Evolutionary conservation across 1,140 invertebrate species (phyloP).

Genomic region (Hypothenemus hampei): DNA sequence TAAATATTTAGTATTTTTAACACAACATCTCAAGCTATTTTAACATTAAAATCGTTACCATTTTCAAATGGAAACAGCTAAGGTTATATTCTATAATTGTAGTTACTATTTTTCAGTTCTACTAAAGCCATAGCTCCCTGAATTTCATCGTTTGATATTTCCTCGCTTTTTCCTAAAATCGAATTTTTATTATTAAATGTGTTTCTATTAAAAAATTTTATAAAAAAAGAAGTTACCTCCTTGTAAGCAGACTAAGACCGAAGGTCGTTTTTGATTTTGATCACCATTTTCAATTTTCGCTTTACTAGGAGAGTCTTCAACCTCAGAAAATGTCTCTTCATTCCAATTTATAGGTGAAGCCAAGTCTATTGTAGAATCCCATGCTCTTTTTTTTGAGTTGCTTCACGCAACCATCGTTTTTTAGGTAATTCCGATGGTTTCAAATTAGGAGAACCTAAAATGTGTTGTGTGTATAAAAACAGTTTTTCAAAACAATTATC

Average conservation of each 20-base stretch:
- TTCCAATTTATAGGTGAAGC: constrained; percentile 46
- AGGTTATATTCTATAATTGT: constrained; percentile 35
- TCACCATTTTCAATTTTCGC: constrained; percentile 18
- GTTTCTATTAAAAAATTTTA: constrained; percentile 12
- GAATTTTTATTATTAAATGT: not conserved
- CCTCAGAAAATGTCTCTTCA: constrained; percentile 30
- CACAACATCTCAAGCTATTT: no score
- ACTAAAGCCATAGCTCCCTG: constrained; percentile 61
- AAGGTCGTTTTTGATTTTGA: constrained; percentile 53
- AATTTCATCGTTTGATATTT: constrained; percentile 42
- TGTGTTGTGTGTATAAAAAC: no score
- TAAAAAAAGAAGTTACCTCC: constrained; percentile 36
- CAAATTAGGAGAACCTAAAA: constrained; percentile 21
- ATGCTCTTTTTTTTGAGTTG: constrained; percentile 51
- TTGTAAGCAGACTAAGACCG: constrained; percentile 50
- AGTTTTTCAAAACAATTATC: no score
- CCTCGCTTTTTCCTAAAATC: constrained; percentile 35
- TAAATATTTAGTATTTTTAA: no score
- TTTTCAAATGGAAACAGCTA: no score
- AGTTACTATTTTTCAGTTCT: constrained; percentile 48
- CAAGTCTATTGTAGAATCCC: constrained; percentile 47
- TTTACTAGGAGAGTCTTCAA: constrained; percentile 11
- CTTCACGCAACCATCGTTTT: constrained; percentile 59
- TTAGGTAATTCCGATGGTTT: constrained; percentile 52
- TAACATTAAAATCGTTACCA: no score